Evolutionary conservation across 2,797 vertebrate genomes (phyloP).

Genomic region (Tympanoctomys barrerae): DNA sequence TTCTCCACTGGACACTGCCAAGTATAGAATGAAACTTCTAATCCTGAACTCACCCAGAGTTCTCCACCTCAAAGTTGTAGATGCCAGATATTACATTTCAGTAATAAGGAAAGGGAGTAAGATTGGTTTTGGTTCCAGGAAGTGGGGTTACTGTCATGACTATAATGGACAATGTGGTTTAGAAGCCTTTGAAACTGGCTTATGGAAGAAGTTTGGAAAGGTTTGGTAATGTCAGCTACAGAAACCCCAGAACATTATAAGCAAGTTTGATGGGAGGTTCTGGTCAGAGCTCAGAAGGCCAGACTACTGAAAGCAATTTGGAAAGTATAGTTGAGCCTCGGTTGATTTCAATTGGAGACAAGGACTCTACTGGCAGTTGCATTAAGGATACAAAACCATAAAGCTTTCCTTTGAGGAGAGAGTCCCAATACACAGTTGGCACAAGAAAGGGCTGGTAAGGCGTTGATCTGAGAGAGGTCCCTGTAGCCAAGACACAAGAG

Average conservation of each 20-base stretch:
- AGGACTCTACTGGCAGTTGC: neutral
- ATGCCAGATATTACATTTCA: neutral
- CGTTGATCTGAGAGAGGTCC: neutral
- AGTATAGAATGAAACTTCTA: neutral
- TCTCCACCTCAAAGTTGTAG: neutral
- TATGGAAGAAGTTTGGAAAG: neutral
- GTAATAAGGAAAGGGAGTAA: neutral
- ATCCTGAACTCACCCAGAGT: neutral
- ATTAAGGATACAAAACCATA: neutral
- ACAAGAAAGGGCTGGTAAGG: neutral
- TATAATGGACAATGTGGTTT: neutral
- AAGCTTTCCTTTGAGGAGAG: neutral
- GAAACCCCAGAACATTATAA: neutral
- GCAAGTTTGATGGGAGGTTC: neutral
- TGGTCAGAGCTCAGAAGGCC: neutral
- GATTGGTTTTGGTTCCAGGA: neutral
- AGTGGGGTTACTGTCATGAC: neutral
- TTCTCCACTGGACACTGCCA: neutral
- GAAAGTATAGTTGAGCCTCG: neutral
- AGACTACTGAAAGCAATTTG: neutral
- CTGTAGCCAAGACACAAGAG: neutral
- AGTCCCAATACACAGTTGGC: neutral
- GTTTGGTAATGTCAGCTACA: neutral
- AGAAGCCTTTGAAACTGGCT: neutral
- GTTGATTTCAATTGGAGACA: neutral